Conservation (phyloP, 2,888 invertebrate species). For the Drosophila anomelani region DNA sequence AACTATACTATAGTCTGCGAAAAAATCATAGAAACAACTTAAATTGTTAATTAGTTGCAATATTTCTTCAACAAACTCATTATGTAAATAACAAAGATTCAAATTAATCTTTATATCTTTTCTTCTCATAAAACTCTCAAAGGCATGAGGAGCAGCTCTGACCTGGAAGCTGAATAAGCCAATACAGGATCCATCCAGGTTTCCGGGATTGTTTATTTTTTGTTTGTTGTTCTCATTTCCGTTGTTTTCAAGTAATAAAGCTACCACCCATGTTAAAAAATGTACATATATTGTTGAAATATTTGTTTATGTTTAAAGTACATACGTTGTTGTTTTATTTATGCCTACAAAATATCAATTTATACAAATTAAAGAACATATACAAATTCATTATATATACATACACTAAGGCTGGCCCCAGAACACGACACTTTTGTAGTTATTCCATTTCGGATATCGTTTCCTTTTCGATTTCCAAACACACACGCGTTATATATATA, state of each 20-base stretch:
- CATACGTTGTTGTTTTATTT: constrained; percentile 62
- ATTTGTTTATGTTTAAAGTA: constrained; percentile 42
- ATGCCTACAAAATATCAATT: constrained; percentile 76
- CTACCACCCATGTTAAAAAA: neutral
- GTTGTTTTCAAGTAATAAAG: neutral
- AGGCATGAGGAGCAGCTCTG: no score
- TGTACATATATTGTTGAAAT: neutral
- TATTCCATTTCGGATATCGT: constrained; percentile 17
- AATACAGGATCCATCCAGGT: neutral
- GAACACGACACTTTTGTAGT: constrained; percentile 57
- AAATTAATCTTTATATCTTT: no score
- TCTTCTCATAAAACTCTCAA: no score
- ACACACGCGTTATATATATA: constrained; percentile 53
- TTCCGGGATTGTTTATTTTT: neutral
- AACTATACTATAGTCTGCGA: no score
- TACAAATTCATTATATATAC: constrained; percentile 66
- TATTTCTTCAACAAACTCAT: neutral
- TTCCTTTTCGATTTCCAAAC: constrained; percentile 57
- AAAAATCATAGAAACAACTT: neutral
- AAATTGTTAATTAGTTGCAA: neutral
- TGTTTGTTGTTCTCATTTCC: no score
- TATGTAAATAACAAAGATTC: neutral
- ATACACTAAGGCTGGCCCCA: constrained; percentile 66
- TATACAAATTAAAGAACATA: constrained; percentile 79
- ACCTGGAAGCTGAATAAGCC: no score